phyloP scores from a whole-genome alignment of 2,888 invertebrate genomes.

The Athalia cordata region DNA sequence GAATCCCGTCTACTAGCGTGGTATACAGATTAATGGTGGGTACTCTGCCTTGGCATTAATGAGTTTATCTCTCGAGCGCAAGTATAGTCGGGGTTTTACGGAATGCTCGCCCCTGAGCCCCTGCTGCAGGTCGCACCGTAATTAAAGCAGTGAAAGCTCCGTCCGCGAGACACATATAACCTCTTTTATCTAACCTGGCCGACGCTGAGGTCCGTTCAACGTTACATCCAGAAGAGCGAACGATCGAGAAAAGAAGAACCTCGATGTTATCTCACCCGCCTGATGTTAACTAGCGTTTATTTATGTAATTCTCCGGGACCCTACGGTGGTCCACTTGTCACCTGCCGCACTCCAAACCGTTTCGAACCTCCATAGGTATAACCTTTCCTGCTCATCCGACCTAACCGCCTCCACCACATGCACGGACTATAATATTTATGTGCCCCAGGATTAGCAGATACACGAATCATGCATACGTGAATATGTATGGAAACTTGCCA shows the following conservation, averaged over 20 bases:
- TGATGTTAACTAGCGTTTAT: conserved; percentile 59
- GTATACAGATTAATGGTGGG: conserved; percentile 34
- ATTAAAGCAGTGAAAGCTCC: conserved; percentile 42
- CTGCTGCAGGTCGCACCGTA: conserved; percentile 32
- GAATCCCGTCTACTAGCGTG: conserved; percentile 26
- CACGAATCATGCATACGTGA: neutral
- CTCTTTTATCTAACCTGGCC: conserved; percentile 39
- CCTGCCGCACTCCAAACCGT: conserved; percentile 44
- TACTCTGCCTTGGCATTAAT: conserved; percentile 41
- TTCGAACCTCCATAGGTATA: conserved; percentile 24
- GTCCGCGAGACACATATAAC: conserved; percentile 37
- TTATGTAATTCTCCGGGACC: conserved; percentile 59
- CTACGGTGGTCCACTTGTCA: conserved; percentile 57
- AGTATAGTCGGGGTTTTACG: conserved; percentile 41
- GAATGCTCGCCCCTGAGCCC: conserved; percentile 27
- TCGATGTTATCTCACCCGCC: conserved; percentile 54
- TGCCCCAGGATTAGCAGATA: neutral
- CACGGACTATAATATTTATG: neutral
- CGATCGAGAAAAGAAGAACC: conserved; percentile 29
- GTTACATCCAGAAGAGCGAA: conserved; percentile 26
- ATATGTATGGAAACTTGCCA: too few species aligned
- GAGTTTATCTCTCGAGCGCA: conserved; percentile 39
- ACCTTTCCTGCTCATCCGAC: conserved; percentile 16
- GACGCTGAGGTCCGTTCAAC: conserved; percentile 23
- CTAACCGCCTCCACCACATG: conserved; percentile 27